Evolutionary conservation across 2,113 vertebrate species (phyloP).

Genomic region (Passerina amoena): DNA sequence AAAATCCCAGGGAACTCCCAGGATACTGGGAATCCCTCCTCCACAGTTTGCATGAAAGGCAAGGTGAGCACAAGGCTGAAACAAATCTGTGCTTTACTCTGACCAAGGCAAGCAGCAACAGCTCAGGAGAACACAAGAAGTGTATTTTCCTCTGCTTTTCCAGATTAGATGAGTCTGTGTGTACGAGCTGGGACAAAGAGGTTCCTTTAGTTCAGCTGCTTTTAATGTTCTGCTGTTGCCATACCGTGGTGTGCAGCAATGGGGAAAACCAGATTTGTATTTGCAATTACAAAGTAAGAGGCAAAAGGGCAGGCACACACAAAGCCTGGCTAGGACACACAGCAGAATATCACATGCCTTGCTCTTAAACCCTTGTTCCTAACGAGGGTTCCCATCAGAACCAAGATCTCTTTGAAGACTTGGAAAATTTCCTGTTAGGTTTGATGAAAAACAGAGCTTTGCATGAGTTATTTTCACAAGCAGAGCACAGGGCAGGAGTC

Average conservation of each 20-base stretch:
- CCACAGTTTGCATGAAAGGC: neutral
- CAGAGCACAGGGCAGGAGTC: neutral
- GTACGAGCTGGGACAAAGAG: neutral
- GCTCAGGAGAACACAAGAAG: neutral
- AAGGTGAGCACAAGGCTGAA: constrained; percentile 4
- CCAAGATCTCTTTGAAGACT: constrained; percentile 16
- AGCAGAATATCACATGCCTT: neutral
- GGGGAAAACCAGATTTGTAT: neutral
- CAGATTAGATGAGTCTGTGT: neutral
- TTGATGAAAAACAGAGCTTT: constrained; percentile 38
- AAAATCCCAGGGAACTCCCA: neutral
- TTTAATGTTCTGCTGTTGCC: neutral
- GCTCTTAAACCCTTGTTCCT: neutral
- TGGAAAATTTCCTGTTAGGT: constrained; percentile 8
- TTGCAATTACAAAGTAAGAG: neutral
- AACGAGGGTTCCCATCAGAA: neutral
- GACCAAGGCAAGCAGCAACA: neutral
- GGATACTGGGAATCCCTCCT: neutral
- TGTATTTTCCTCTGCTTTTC: neutral
- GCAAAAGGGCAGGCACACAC: neutral
- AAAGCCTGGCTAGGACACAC: neutral
- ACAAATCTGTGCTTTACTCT: neutral
- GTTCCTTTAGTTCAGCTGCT: neutral
- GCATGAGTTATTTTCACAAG: neutral
- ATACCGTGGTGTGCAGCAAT: neutral